Evolutionary conservation across 2,113 vertebrate species (phyloP).

Genomic region (Spilogale gracilis): DNA sequence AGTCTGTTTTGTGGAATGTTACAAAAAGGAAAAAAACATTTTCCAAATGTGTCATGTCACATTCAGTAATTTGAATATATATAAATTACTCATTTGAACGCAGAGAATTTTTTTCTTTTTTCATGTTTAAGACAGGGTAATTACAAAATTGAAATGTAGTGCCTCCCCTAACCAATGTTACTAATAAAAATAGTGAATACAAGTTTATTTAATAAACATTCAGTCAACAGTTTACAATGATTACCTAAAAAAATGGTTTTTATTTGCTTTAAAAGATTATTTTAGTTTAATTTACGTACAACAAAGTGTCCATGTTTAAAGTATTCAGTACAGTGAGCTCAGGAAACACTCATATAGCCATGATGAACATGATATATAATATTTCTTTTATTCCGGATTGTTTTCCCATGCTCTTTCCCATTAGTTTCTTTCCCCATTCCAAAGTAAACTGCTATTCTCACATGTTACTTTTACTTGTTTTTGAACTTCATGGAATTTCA

Average conservation of each 20-base stretch:
- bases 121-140: neutral
- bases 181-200: neutral
- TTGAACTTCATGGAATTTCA: neutral
- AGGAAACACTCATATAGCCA: neutral
- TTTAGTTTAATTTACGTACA: neutral
- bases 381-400: neutral
- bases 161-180: neutral
- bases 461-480: neutral
- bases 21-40: neutral
- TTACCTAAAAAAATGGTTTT: neutral
- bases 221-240: neutral
- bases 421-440: neutral
- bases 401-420: neutral
- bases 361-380: neutral
- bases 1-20: neutral
- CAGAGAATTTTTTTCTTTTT: neutral
- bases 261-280: neutral
- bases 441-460: neutral
- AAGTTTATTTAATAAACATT: neutral
- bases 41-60: neutral
- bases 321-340: neutral
- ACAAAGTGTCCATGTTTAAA: neutral
- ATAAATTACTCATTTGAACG: neutral
- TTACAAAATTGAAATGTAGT: neutral
- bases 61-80: neutral